A percentile compares a stretch with the other conserved stretches of the same genome.
These are phyloP conservation scores for Ernsta delagoae DNA, from an alignment of 2,888 invertebrate genomes.

Conservation along the genomic window DNA sequence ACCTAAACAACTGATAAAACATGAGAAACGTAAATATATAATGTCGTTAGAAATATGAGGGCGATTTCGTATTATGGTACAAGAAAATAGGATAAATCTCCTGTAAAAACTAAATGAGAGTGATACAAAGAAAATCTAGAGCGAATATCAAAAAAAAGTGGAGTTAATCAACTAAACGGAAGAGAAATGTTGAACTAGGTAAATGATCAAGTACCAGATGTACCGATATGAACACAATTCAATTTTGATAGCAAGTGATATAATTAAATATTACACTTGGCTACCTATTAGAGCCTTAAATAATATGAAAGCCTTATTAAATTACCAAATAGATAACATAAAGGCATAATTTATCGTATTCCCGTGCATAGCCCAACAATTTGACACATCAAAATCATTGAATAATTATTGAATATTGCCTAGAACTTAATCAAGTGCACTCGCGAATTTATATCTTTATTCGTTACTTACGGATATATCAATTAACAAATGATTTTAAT, in stretches of 20 bases:
- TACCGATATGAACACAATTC: conserved; percentile 49
- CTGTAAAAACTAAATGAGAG: not conserved
- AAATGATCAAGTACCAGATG: conserved; percentile 60
- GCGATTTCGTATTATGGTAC: not conserved
- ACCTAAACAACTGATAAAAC: conserved; percentile 39
- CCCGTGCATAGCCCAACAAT: conserved; percentile 63
- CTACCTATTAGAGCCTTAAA: conserved; percentile 44
- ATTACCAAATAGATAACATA: conserved; percentile 54
- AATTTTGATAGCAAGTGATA: not conserved
- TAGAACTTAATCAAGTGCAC: conserved; percentile 1
- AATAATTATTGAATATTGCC: conserved; percentile 44
- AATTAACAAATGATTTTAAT: conserved; percentile 35
- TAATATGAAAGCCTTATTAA: conserved; percentile 47
- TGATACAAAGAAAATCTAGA: not conserved
- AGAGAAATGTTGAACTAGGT: conserved; percentile 45
- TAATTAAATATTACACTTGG: conserved; percentile 1
- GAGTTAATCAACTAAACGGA: conserved; percentile 48
- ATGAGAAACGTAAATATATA: conserved; percentile 26
- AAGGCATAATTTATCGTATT: conserved; percentile 67
- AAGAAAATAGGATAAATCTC: not conserved
- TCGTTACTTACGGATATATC: conserved; percentile 50
- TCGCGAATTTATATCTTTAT: not conserved
- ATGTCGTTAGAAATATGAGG: conserved; percentile 25
- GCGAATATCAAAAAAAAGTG: conserved; percentile 12
- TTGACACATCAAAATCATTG: conserved; percentile 77